Percentiles rank a stretch among this genome's conserved stretches.
Evolutionary conservation across 1,140 invertebrate genomes (phyloP).

Genomic region (Forficula auricularia): DNA sequence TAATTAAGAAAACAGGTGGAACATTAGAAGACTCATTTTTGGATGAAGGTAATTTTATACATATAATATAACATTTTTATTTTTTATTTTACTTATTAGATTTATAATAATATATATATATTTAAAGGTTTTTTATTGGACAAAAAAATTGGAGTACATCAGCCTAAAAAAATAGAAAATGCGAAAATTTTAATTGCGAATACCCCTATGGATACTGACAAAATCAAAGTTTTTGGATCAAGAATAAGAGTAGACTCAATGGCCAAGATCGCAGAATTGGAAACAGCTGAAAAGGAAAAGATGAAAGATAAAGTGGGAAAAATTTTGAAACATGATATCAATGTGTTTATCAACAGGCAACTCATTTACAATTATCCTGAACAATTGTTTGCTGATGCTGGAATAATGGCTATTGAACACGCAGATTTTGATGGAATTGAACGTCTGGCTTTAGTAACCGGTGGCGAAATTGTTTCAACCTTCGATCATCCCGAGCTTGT

Average conservation of each 20-base stretch:
- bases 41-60: constrained; percentile 55
- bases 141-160: constrained; percentile 83
- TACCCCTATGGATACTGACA: constrained; percentile 99
- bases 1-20: constrained; percentile 92
- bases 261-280: constrained; percentile 94
- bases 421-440: constrained; percentile 99
- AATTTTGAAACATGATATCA: constrained; percentile 88
- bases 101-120: neutral
- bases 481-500: constrained; percentile 87
- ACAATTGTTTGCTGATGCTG: constrained; percentile 95
- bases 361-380: constrained; percentile 99
- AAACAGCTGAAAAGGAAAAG: constrained; percentile 96
- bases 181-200: constrained; percentile 98
- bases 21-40: constrained; percentile 87
- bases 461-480: constrained; percentile 96
- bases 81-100: neutral
- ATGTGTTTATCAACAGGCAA: constrained; percentile 98
- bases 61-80: neutral
- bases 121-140: constrained; percentile 76
- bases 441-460: constrained; percentile 86
- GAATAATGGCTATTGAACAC: constrained; percentile 98
- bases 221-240: constrained; percentile 99
- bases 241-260: constrained; percentile 93
- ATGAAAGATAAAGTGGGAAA: constrained; percentile 99
- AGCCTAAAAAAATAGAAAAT: constrained; percentile 77